phyloP scores from a whole-genome alignment of 2,888 invertebrate genomes.

The Leistus spinibarbis region DNA sequence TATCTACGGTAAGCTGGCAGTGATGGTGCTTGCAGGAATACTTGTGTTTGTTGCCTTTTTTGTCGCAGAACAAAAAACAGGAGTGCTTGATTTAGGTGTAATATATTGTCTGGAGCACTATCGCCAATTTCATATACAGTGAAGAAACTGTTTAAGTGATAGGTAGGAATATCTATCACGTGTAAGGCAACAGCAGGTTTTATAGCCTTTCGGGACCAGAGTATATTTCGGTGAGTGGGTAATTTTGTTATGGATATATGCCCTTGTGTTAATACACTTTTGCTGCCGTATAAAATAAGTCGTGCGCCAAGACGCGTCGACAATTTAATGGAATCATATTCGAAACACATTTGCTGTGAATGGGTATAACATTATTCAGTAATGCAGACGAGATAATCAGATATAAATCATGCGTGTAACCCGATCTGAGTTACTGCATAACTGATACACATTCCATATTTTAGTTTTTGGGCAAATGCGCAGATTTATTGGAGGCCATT shows the following conservation, averaged over 20 bases:
- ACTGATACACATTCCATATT: constrained; percentile 1
- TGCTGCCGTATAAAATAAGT: neutral
- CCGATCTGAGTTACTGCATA: neutral
- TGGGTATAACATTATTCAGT: neutral
- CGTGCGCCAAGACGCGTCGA: constrained; percentile 15
- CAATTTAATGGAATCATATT: constrained; percentile 34
- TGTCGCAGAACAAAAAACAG: constrained; percentile 11
- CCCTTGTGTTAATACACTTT: neutral
- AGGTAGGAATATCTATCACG: too few relatives aligned
- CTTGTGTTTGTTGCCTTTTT: too few relatives aligned
- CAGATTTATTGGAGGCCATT: neutral
- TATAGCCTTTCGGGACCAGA: neutral
- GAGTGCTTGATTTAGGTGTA: constrained; percentile 21
- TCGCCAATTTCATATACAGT: constrained; percentile 32
- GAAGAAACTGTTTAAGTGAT: constrained; percentile 34
- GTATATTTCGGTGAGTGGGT: neutral
- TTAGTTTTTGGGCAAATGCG: neutral
- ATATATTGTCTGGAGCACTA: constrained; percentile 32
- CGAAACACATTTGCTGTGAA: constrained; percentile 32
- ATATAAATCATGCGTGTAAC: neutral
- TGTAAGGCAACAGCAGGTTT: constrained; percentile 6
- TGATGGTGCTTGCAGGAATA: too few relatives aligned
- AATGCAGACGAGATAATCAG: neutral
- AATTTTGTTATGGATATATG: neutral
- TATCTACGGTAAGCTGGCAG: too few relatives aligned